A percentile compares a stretch with the other conserved stretches of the same genome.
These are phyloP conservation scores for Montipora efflorescens DNA, from an alignment of 64 coral and sea anemone species.

Conservation along the genomic window DNA sequence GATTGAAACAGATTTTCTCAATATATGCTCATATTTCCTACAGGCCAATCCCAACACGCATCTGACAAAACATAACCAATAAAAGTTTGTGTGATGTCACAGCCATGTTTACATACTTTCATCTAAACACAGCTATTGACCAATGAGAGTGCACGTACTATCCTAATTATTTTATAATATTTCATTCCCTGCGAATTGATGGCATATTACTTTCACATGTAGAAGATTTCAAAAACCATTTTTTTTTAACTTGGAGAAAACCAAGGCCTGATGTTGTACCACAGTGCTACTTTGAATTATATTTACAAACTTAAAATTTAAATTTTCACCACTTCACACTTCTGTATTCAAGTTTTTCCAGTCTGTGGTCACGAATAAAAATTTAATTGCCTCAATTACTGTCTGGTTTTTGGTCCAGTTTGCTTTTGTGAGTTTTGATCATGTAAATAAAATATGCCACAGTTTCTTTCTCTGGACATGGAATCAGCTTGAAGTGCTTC, in stretches of 20 bases:
- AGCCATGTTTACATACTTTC: no score
- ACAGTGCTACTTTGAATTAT: neutral
- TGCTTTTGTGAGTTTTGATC: slow-evolving; percentile 98
- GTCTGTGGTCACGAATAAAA: neutral
- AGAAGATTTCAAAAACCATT: neutral
- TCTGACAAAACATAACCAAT: no score
- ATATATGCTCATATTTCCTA: no score
- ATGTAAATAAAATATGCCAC: slow-evolving; percentile 98
- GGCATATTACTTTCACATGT: no score
- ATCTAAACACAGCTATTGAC: no score
- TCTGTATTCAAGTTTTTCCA: neutral
- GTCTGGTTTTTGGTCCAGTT: slow-evolving; percentile 96
- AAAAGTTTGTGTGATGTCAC: no score
- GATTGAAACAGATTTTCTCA: no score
- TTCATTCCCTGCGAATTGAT: no score
- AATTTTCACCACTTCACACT: neutral
- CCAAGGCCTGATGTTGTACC: neutral
- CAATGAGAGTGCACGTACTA: no score
- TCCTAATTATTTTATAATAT: no score
- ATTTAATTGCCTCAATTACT: slow-evolving; percentile 50
- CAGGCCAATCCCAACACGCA: no score
- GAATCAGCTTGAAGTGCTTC: slow-evolving; percentile 96
- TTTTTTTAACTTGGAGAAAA: neutral
- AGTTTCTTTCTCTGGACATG: slow-evolving; percentile 95
- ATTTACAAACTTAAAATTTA: slow-evolving; percentile 51